These are phyloP conservation scores for Phrixothrix hirtus DNA, from an alignment of 2,888 invertebrate genomes.

Conservation along the genomic window DNA sequence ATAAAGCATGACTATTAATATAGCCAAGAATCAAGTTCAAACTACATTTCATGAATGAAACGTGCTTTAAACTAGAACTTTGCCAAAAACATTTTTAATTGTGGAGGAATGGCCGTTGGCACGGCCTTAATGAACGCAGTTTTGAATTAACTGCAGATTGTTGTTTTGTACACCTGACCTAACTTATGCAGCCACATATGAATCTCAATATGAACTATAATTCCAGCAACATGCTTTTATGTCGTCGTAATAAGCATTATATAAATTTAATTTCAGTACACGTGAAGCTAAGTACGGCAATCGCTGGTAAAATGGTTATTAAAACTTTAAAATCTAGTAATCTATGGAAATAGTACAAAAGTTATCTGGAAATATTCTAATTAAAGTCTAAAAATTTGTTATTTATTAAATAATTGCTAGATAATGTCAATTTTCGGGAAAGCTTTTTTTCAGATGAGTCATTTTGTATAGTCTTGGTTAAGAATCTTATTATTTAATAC, in stretches of 20 bases:
- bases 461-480: neutral
- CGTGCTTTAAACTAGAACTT: too few species aligned
- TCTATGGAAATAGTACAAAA: too few species aligned
- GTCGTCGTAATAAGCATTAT: slow-evolving; percentile 23
- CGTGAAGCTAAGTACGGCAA: slow-evolving; percentile 14
- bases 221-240: slow-evolving; percentile 21
- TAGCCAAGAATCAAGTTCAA: too few species aligned
- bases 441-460: slow-evolving; percentile 6
- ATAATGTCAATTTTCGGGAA: too few species aligned
- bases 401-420: too few species aligned
- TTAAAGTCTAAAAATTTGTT: too few species aligned
- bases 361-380: too few species aligned
- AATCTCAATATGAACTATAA: slow-evolving; percentile 24
- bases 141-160: slow-evolving; percentile 20
- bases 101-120: slow-evolving; percentile 22
- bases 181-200: slow-evolving; percentile 25
- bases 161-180: slow-evolving; percentile 24
- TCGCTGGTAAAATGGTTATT: too few species aligned
- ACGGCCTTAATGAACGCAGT: slow-evolving; percentile 15
- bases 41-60: too few species aligned
- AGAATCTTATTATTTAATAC: slow-evolving; percentile 8
- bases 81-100: too few species aligned
- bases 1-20: too few species aligned
- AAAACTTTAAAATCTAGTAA: too few species aligned
- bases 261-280: slow-evolving; percentile 26